These are phyloP conservation scores for Drosophila bipectinata DNA, from an alignment of 1,140 invertebrate genomes.

Conservation along the genomic window DNA sequence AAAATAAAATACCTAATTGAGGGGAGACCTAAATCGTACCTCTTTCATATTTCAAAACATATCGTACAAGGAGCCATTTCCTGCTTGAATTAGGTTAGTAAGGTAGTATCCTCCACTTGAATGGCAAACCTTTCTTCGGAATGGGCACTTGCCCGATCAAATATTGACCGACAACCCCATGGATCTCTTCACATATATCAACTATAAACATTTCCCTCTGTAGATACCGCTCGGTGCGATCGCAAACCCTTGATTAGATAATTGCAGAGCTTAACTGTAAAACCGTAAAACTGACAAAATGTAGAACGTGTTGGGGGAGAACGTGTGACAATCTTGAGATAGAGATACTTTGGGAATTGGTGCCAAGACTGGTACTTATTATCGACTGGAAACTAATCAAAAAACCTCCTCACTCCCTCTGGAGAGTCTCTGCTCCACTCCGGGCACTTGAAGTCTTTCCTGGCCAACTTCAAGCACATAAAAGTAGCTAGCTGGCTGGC, in stretches of 20 bases:
- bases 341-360: conserved; percentile 52
- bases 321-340: conserved; percentile 37
- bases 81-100: background rate
- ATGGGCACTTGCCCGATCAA: conserved; percentile 38
- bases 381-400: conserved; percentile 55
- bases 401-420: conserved; percentile 58
- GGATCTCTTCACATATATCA: conserved; percentile 26
- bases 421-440: no score
- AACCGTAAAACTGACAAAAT: conserved; percentile 21
- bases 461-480: conserved; percentile 22
- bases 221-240: conserved; percentile 58
- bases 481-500: conserved; percentile 1
- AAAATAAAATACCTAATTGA: no score
- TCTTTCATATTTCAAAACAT: no score
- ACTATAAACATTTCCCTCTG: conserved; percentile 58
- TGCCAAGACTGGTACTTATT: conserved; percentile 40
- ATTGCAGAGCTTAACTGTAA: conserved; percentile 48
- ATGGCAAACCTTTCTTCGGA: conserved; percentile 1
- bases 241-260: conserved; percentile 75
- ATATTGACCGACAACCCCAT: conserved; percentile 45
- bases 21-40: no score
- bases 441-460: conserved; percentile 56
- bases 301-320: conserved; percentile 25
- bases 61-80: conserved; percentile 3
- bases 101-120: background rate